phyloP scores from a whole-genome alignment of 2,797 vertebrate species.

The Pantherophis alleghaniensis region DNA sequence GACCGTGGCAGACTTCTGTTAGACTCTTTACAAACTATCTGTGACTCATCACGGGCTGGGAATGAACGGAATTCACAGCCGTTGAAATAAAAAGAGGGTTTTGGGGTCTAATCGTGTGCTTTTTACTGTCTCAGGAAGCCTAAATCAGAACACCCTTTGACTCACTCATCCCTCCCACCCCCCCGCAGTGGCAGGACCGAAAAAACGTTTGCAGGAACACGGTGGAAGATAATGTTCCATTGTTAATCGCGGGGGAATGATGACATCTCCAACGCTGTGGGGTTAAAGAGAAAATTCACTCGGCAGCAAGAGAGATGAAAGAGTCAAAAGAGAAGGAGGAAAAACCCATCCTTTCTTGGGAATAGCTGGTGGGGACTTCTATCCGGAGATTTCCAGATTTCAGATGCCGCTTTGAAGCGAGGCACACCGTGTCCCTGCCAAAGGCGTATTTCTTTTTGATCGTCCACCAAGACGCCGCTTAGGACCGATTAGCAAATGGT shows the following conservation, averaged over 20 bases:
- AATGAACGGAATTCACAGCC: too few relatives aligned
- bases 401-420: not conserved
- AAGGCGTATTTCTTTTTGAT: not conserved
- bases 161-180: not conserved
- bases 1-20: too few relatives aligned
- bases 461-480: too few relatives aligned
- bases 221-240: constrained; percentile 23
- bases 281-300: constrained; percentile 6
- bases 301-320: not conserved
- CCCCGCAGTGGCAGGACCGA: not conserved
- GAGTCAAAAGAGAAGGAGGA: not conserved
- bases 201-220: constrained; percentile 29
- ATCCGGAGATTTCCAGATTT: not conserved
- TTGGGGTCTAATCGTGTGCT: too few relatives aligned
- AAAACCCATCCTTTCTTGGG: not conserved
- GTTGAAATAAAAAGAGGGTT: too few relatives aligned
- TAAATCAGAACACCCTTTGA: not conserved
- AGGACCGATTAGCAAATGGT: not conserved
- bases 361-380: not conserved
- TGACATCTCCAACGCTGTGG: constrained; percentile 32
- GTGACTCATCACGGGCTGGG: too few relatives aligned
- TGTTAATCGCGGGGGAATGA: not conserved
- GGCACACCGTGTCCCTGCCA: not conserved
- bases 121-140: too few relatives aligned
- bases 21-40: too few relatives aligned